These are phyloP conservation scores for Turritopsis rubra DNA, from an alignment of 30 jellyfish, hydroid and myxozoan species.

Conservation along the genomic window DNA sequence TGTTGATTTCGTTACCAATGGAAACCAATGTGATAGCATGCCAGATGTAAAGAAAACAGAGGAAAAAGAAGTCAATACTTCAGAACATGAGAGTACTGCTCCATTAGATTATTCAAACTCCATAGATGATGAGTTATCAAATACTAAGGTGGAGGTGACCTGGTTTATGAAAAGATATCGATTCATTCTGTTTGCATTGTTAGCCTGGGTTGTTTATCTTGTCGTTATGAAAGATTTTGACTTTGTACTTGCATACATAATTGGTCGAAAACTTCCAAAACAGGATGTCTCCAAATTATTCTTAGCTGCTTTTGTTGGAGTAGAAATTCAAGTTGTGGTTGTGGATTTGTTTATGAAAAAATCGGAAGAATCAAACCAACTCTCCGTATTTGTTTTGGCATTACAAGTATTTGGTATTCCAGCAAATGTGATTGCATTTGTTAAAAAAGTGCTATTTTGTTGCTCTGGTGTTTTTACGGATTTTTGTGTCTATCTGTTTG, in stretches of 20 bases:
- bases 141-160: not conserved
- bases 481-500: slow-evolving; percentile 10
- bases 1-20: not conserved
- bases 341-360: not conserved
- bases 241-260: slow-evolving; percentile 8
- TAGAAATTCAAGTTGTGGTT: slow-evolving; percentile 1
- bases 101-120: not conserved
- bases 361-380: not conserved
- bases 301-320: slow-evolving; percentile 13
- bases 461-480: not conserved
- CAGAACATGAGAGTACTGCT: not conserved
- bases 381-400: not conserved
- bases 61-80: not conserved
- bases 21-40: not conserved
- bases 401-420: not conserved
- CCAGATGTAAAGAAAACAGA: not conserved
- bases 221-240: slow-evolving; percentile 7
- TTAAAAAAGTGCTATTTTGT: not conserved
- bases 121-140: not conserved
- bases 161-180: slow-evolving; percentile 8
- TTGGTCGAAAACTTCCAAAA: slow-evolving; percentile 12
- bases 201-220: slow-evolving; percentile 16
- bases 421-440: not conserved
- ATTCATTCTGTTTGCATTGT: not conserved
- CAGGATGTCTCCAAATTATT: not conserved